phyloP scores from a whole-genome alignment of 2,113 vertebrate species.

The Vulpes vulpes region DNA sequence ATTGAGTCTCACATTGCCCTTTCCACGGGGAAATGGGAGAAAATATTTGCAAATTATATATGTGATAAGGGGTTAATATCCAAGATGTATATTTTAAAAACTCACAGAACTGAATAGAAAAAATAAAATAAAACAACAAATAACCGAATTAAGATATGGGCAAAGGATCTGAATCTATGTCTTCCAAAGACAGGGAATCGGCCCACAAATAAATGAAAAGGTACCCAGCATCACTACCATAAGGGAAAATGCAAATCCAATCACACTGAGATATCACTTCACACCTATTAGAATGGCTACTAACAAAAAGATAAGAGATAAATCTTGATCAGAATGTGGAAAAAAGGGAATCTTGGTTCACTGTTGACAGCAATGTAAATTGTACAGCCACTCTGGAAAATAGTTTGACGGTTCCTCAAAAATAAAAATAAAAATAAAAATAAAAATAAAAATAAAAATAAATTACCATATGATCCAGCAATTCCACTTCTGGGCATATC shows the following conservation, averaged over 20 bases:
- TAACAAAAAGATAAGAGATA: background rate
- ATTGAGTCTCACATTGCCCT: no score
- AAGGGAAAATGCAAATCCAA: background rate
- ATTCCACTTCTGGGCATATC: background rate
- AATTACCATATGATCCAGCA: background rate
- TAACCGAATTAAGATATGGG: background rate
- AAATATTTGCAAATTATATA: background rate
- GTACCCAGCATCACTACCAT: background rate
- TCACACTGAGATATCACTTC: background rate
- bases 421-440: background rate
- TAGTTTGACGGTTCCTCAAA: background rate
- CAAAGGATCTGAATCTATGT: background rate
- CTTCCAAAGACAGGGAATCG: background rate
- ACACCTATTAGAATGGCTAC: background rate
- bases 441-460: background rate
- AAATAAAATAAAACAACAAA: background rate
- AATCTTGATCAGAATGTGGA: background rate
- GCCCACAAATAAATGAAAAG: background rate
- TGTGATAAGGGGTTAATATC: background rate
- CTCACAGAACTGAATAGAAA: background rate
- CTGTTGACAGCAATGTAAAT: background rate
- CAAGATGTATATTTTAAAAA: background rate
- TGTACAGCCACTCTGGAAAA: background rate
- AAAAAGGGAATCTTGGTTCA: background rate
- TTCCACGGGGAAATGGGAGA: background rate